Percentiles rank a stretch among this genome's conserved stretches.
Conservation (phyloP, 2,113 vertebrate species). For the Amblyornis subalaris region DNA sequence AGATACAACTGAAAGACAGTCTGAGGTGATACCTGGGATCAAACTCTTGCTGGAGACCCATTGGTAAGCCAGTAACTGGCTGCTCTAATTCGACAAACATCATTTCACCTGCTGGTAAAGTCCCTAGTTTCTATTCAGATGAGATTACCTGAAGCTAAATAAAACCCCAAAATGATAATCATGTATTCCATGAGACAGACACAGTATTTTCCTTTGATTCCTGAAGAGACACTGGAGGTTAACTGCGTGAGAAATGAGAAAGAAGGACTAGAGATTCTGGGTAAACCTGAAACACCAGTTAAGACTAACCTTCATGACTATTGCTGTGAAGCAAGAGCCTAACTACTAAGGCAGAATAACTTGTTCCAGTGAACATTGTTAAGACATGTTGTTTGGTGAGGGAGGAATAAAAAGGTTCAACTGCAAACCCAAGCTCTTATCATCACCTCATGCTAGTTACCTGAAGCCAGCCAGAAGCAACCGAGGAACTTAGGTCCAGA, state of each 20-base stretch:
- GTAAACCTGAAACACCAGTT: conserved; percentile 35
- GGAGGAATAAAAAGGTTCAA: neutral
- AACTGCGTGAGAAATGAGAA: neutral
- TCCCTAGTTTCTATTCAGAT: neutral
- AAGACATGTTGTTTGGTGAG: neutral
- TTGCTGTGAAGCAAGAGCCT: conserved; percentile 22
- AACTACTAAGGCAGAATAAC: conserved; percentile 19
- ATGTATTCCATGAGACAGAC: neutral
- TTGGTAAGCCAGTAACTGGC: neutral
- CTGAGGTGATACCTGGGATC: neutral
- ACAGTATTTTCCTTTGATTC: neutral
- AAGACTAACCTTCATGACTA: neutral
- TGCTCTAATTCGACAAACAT: neutral
- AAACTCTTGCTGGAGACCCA: neutral
- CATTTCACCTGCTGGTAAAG: neutral
- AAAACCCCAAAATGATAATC: neutral
- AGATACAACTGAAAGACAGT: neutral
- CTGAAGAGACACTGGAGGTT: neutral
- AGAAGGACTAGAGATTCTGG: neutral
- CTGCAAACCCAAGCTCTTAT: neutral
- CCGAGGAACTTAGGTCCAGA: neutral
- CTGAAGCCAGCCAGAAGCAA: neutral
- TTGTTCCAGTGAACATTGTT: neutral
- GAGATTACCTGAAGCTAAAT: neutral
- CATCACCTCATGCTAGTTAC: neutral